A percentile compares a stretch with the other conserved stretches of the same genome.
Evolutionary conservation across 2,797 vertebrate species (phyloP).

Genomic region (Enoplosus armatus): DNA sequence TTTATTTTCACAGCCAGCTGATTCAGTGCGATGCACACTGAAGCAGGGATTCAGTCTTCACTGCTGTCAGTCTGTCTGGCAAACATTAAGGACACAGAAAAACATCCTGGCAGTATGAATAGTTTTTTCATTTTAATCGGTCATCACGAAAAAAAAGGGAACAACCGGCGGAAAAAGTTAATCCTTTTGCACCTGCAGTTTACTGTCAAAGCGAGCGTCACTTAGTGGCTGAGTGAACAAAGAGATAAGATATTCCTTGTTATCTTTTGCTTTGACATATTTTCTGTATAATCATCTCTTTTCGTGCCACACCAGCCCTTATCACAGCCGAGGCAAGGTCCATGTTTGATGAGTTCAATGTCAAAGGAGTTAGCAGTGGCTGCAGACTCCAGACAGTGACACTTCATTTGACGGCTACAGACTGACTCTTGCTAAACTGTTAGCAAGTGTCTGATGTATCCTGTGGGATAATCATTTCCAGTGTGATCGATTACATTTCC

Average conservation of each 20-base stretch:
- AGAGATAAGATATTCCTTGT: conserved; percentile 71
- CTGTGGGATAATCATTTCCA: conserved; percentile 15
- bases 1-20: conserved; percentile 55
- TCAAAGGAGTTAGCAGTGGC: conserved; percentile 28
- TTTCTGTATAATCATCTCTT: conserved; percentile 29
- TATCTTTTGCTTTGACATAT: conserved; percentile 59
- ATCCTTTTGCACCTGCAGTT: neutral
- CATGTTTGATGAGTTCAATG: conserved; percentile 64
- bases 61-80: neutral
- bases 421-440: neutral
- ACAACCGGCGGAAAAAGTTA: neutral
- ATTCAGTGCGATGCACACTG: conserved; percentile 39
- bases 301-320: conserved; percentile 37
- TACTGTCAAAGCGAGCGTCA: conserved; percentile 20
- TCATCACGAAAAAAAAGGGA: neutral
- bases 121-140: neutral
- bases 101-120: neutral
- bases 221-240: conserved; percentile 28
- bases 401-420: conserved; percentile 2
- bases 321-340: conserved; percentile 63
- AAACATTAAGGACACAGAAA: neutral
- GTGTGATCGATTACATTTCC: neutral
- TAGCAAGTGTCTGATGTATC: neutral
- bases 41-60: conserved; percentile 16
- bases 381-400: conserved; percentile 11